A percentile compares a stretch with the other conserved stretches of the same genome.
These are phyloP conservation scores for Anguilla anguilla DNA, from an alignment of 2,797 vertebrate species.

Conservation along the genomic window DNA sequence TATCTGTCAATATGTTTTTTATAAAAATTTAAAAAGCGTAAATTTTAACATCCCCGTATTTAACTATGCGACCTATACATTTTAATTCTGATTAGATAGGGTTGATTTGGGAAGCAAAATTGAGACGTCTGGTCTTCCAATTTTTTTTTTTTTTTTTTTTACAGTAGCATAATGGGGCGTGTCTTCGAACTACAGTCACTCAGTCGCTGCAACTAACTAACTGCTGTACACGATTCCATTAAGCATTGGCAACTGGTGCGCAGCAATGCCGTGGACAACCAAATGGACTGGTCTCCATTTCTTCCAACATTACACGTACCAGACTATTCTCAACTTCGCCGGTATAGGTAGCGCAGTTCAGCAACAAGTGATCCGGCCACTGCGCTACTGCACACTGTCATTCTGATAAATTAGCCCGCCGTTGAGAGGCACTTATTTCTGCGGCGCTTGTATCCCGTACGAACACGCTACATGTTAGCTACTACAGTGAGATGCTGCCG, in stretches of 20 bases:
- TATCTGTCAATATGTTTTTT: neutral
- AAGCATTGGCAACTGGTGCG: neutral
- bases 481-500: neutral
- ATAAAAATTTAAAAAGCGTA: neutral
- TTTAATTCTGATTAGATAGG: neutral
- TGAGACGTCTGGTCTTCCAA: neutral
- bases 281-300: neutral
- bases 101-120: too few species aligned
- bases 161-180: conserved; percentile 8
- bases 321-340: conserved; percentile 42
- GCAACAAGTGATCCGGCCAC: conserved; percentile 88
- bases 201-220: neutral
- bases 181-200: neutral
- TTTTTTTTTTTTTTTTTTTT: neutral
- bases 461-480: neutral
- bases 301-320: conserved; percentile 19
- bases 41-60: neutral
- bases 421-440: conserved; percentile 60
- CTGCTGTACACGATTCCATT: neutral
- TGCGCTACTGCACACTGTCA: conserved; percentile 58
- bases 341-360: conserved; percentile 43
- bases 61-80: neutral
- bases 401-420: conserved; percentile 62
- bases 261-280: neutral
- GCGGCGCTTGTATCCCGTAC: conserved; percentile 34